A percentile compares a stretch with the other conserved stretches of the same genome.
phyloP scores from a whole-genome alignment of 1,140 invertebrate species.

The Palaemon carinicauda region DNA sequence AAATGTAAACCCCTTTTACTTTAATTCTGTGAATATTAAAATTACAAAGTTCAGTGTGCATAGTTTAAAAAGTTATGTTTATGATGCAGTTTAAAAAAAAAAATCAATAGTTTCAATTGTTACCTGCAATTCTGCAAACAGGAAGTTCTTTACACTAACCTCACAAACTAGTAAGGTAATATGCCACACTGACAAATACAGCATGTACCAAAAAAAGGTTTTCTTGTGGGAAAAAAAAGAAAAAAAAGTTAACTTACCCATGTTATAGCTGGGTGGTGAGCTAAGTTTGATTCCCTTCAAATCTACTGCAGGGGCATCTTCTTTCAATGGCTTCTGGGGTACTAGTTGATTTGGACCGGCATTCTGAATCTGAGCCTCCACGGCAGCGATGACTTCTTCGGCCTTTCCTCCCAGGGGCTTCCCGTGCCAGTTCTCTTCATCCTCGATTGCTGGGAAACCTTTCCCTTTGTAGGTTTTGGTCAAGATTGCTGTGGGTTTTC shows the following conservation, averaged over 20 bases:
- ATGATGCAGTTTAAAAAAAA: no score
- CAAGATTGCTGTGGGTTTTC: slow-evolving; percentile 90
- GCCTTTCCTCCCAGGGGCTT: slow-evolving; percentile 89
- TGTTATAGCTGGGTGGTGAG: slow-evolving; percentile 85
- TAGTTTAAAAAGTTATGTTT: no score
- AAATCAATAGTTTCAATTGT: no score
- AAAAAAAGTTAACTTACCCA: slow-evolving; percentile 65
- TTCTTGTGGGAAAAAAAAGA: no score
- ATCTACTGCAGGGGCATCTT: slow-evolving; percentile 77
- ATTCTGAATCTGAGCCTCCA: slow-evolving; percentile 75
- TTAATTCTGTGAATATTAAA: no score
- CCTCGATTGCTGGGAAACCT: slow-evolving; percentile 87
- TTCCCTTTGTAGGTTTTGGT: slow-evolving; percentile 97
- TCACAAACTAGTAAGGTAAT: no score
- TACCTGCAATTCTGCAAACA: no score
- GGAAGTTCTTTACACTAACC: no score
- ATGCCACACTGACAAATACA: no score
- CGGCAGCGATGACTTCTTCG: slow-evolving; percentile 74
- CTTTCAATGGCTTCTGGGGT: slow-evolving; percentile 74
- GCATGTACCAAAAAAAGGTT: no score
- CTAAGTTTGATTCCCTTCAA: slow-evolving; percentile 80
- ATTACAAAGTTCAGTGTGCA: no score
- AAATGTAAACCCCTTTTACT: no score
- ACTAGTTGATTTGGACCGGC: slow-evolving; percentile 66
- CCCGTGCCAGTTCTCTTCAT: slow-evolving; percentile 96